Conservation (phyloP, 1,140 invertebrate species). For the Drosophila sechellia region DNA sequence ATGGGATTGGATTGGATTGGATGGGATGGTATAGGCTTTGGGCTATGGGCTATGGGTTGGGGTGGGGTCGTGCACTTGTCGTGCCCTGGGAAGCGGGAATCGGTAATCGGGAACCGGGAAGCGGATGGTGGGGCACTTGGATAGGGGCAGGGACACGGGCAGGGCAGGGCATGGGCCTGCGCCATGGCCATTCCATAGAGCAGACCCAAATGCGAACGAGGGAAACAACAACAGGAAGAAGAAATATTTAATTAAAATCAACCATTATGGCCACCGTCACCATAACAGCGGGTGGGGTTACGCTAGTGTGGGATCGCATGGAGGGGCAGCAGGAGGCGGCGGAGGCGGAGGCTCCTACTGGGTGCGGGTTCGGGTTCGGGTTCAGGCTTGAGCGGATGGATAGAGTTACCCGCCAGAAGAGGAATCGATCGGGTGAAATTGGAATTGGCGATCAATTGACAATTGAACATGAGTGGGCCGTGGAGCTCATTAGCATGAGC, state of each 20-base stretch:
- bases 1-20: not conserved
- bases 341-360: conserved; percentile 1
- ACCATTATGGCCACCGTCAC: conserved; percentile 75
- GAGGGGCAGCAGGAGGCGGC: not conserved
- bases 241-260: conserved; percentile 83
- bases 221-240: conserved; percentile 80
- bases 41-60: not conserved
- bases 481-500: conserved; percentile 41
- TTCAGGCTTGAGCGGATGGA: not conserved
- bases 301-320: not conserved
- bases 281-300: conserved; percentile 55
- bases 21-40: not conserved
- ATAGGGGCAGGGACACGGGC: conserved; percentile 1
- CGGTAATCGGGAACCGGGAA: not conserved
- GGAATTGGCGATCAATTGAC: conserved; percentile 51
- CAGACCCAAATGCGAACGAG: conserved; percentile 43
- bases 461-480: not conserved
- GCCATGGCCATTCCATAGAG: conserved; percentile 28
- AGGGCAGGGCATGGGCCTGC: conserved; percentile 1
- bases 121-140: not conserved
- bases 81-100: conserved; percentile 19
- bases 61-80: conserved; percentile 26
- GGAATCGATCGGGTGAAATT: conserved; percentile 29
- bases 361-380: not conserved
- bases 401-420: not conserved